Evolutionary conservation across 2,797 vertebrate genomes (phyloP).

Genomic region (Rachycentron canadum): DNA sequence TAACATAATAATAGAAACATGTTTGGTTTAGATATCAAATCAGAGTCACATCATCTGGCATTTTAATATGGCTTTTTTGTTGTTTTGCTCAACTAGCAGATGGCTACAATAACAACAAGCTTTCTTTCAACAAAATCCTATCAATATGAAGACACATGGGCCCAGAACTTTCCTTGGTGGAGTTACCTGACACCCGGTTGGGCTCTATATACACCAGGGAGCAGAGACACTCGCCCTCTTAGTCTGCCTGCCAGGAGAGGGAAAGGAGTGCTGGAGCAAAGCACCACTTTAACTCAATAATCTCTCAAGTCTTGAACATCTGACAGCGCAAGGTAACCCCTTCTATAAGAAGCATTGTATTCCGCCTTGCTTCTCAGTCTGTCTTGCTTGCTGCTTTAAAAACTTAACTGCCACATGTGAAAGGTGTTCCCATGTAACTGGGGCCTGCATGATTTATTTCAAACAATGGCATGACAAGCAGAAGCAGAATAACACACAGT

Average conservation of each 20-base stretch:
- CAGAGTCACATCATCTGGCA: not conserved
- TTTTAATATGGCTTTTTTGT: not conserved
- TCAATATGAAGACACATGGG: constrained; percentile 40
- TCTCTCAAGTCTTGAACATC: constrained; percentile 72
- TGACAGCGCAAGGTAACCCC: constrained; percentile 83
- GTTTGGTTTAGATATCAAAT: not conserved
- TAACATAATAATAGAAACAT: not conserved
- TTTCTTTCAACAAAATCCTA: constrained; percentile 44
- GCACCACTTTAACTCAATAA: constrained; percentile 62
- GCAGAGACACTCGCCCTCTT: constrained; percentile 69
- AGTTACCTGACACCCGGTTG: constrained; percentile 82
- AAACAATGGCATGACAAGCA: constrained; percentile 29
- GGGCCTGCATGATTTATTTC: constrained; percentile 65
- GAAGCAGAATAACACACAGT: constrained; percentile 10
- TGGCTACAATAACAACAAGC: constrained; percentile 13
- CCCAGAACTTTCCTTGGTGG: constrained; percentile 82
- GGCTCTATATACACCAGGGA: constrained; percentile 79
- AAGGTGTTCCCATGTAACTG: constrained; percentile 9
- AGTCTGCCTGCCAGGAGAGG: constrained; percentile 68
- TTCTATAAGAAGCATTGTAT: constrained; percentile 44
- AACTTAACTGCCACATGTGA: constrained; percentile 26
- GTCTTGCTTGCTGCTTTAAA: constrained; percentile 69
- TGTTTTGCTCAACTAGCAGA: not conserved
- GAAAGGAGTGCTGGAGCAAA: constrained; percentile 65
- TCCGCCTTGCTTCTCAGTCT: constrained; percentile 63